phyloP scores from a whole-genome alignment of 2,797 vertebrate species.

The Macroramphosus scolopax region DNA sequence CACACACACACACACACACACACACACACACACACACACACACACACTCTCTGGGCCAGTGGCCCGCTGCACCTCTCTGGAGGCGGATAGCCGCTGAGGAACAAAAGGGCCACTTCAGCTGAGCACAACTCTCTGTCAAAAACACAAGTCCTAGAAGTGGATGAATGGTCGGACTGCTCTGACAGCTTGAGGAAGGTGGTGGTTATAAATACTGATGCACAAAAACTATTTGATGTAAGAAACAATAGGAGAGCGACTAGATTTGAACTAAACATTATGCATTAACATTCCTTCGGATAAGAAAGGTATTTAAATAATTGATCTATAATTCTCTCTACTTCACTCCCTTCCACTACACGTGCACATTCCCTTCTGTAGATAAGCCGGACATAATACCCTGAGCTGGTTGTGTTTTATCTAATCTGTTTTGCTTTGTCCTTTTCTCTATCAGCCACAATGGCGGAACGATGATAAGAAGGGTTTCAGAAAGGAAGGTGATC shows the following conservation, averaged over 20 bases:
- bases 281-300: slow-evolving; percentile 28
- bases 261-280: background rate
- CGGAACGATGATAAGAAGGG: slow-evolving; percentile 21
- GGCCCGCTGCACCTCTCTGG: slow-evolving; percentile 57
- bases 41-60: slow-evolving; percentile 27
- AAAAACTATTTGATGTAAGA: too few relatives aligned
- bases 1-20: slow-evolving; percentile 24
- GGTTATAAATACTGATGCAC: background rate
- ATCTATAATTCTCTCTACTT: background rate
- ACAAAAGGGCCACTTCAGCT: slow-evolving; percentile 67
- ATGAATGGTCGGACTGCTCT: slow-evolving; percentile 36
- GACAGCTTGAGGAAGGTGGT: slow-evolving; percentile 5
- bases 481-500: background rate
- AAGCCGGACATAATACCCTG: slow-evolving; percentile 12
- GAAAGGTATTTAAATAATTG: slow-evolving; percentile 7
- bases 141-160: slow-evolving; percentile 55
- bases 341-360: slow-evolving; percentile 1
- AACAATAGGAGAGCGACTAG: too few relatives aligned
- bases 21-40: slow-evolving; percentile 19
- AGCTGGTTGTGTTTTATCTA: slow-evolving; percentile 39
- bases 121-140: slow-evolving; percentile 54
- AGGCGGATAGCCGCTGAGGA: slow-evolving; percentile 52
- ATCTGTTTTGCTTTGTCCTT: slow-evolving; percentile 28
- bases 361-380: slow-evolving; percentile 33
- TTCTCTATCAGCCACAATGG: slow-evolving; percentile 2